Conservation (phyloP, 2,888 invertebrate species). For the Cryptus armator region DNA sequence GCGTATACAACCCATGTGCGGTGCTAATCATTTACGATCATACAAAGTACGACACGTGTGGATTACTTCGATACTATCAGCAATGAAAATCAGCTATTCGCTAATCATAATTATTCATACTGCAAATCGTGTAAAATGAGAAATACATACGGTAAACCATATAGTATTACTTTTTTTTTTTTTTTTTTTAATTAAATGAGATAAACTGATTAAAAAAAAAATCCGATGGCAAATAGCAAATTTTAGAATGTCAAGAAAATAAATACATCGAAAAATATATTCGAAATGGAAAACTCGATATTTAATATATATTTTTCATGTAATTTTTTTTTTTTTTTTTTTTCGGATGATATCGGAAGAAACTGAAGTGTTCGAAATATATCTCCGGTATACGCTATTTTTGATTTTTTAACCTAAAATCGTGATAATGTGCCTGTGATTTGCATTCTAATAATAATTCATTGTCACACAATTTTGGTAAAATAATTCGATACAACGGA, state of each 20-base stretch:
- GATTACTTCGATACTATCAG: not conserved
- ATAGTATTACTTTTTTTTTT: too few species aligned
- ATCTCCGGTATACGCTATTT: not conserved
- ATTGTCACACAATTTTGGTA: slow-evolving; percentile 30
- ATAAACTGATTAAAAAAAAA: too few species aligned
- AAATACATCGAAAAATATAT: too few species aligned
- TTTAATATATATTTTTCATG: not conserved
- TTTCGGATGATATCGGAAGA: not conserved
- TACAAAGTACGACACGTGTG: not conserved
- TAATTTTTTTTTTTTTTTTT: not conserved
- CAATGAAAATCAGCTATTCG: not conserved
- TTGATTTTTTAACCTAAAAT: not conserved
- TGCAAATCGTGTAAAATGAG: too few species aligned
- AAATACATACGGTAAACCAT: too few species aligned
- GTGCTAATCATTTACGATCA: not conserved
- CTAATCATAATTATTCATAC: too few species aligned
- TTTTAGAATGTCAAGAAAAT: too few species aligned
- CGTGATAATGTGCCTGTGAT: slow-evolving; percentile 5
- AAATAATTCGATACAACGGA: slow-evolving; percentile 33
- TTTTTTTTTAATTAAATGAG: too few species aligned
- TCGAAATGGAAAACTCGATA: too few species aligned
- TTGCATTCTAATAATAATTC: slow-evolving; percentile 44
- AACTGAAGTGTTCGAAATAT: not conserved
- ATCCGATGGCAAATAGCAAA: too few species aligned
- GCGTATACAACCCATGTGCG: not conserved